These are phyloP conservation scores for Ageneiosus marmoratus DNA, from an alignment of 2,113 vertebrate species.

Conservation along the genomic window DNA sequence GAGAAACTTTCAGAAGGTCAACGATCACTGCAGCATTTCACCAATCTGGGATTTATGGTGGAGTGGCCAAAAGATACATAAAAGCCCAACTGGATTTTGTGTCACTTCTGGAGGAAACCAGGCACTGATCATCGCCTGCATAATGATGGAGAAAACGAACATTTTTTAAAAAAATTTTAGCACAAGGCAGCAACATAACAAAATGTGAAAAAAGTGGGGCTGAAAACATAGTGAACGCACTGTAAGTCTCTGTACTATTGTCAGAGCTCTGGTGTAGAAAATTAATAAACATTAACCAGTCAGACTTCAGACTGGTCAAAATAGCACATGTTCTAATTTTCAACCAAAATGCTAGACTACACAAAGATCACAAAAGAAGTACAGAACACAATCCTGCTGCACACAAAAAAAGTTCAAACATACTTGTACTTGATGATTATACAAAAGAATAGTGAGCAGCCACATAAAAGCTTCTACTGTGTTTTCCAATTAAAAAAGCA, in stretches of 20 bases:
- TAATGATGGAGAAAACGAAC: too few species aligned
- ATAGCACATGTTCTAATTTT: not conserved
- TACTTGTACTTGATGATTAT: slow-evolving; percentile 24
- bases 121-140: too few species aligned
- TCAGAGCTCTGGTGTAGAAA: not conserved
- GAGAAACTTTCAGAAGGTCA: too few species aligned
- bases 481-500: slow-evolving; percentile 55
- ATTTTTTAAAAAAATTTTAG: too few species aligned
- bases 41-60: too few species aligned
- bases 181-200: too few species aligned
- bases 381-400: slow-evolving; percentile 13
- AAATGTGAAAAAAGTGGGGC: too few species aligned
- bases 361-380: slow-evolving; percentile 15
- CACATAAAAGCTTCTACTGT: slow-evolving; percentile 35
- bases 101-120: too few species aligned
- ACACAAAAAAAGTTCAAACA: slow-evolving; percentile 12
- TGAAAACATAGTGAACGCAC: too few species aligned
- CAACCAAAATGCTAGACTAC: not conserved
- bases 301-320: not conserved
- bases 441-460: slow-evolving; percentile 41
- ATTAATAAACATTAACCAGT: not conserved
- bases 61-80: too few species aligned
- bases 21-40: too few species aligned
- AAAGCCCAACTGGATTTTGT: too few species aligned
- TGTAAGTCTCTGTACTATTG: not conserved